These are phyloP conservation scores for Phycodurus eques DNA, from an alignment of 2,113 vertebrate genomes.

Conservation along the genomic window DNA sequence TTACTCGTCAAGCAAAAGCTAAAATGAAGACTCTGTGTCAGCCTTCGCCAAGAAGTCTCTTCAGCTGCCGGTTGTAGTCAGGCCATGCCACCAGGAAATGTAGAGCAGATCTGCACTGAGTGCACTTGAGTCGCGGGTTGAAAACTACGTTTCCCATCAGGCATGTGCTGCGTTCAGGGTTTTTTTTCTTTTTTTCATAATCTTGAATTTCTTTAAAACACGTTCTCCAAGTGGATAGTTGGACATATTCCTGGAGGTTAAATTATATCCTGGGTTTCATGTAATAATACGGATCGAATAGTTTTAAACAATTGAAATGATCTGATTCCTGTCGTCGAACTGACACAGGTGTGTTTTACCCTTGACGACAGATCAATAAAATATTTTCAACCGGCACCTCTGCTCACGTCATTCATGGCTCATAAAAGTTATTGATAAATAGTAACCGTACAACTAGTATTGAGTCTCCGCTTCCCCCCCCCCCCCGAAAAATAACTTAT, in stretches of 20 bases:
- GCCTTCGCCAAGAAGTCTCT: conserved; percentile 8
- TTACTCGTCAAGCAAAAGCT: not conserved
- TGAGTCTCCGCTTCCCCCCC: no score
- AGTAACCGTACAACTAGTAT: not conserved
- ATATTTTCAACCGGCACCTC: not conserved
- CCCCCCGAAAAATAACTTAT: not conserved
- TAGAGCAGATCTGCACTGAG: conserved; percentile 6
- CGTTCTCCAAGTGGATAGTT: not conserved
- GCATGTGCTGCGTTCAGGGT: not conserved
- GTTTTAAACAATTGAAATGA: no score
- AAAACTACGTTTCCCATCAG: conserved; percentile 57
- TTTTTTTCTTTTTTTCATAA: not conserved
- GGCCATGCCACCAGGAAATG: conserved; percentile 35
- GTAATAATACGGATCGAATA: not conserved
- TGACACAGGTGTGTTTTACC: not conserved
- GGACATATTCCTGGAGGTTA: no score
- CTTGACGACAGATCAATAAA: no score
- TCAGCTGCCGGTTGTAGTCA: not conserved
- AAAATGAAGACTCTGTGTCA: not conserved
- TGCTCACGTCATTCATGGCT: not conserved
- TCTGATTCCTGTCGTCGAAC: not conserved
- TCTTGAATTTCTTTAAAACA: not conserved
- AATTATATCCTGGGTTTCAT: not conserved
- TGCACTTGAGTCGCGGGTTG: fast-evolving
- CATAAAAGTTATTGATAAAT: not conserved